Conservation (phyloP, 1,140 invertebrate genomes). For the Acyrthosiphon pisum region DNA sequence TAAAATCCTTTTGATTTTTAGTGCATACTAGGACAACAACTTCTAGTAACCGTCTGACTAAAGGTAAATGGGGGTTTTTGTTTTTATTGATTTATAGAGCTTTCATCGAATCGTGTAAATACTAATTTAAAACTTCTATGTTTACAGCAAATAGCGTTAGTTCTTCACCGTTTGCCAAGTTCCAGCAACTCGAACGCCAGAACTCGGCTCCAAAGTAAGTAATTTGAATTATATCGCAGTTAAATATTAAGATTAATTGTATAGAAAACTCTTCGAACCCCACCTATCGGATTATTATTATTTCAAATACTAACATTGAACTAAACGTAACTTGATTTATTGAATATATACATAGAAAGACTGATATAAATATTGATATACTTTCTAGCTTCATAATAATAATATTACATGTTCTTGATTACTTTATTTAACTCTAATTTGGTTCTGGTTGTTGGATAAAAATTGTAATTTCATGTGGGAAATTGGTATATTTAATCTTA, state of each 20-base stretch:
- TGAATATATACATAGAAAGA: not conserved
- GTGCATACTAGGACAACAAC: conserved; percentile 52
- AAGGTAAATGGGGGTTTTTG: conserved; percentile 31
- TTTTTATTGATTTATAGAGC: not conserved
- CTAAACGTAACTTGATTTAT: not conserved
- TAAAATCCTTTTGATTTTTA: not conserved
- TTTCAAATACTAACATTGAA: conserved; percentile 30
- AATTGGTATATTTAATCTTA: not conserved
- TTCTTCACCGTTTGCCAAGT: conserved; percentile 86
- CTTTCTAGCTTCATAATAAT: conserved; percentile 11
- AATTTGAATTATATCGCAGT: not conserved
- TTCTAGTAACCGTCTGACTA: conserved; percentile 43
- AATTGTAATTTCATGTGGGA: conserved; percentile 30
- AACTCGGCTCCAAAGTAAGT: conserved; percentile 81
- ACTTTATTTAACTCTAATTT: conserved; percentile 44
- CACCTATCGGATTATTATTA: conserved; percentile 36
- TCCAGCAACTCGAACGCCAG: conserved; percentile 86
- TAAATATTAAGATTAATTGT: not conserved
- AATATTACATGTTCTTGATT: conserved; percentile 18
- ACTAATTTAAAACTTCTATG: not conserved
- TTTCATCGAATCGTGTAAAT: not conserved
- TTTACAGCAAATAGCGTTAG: conserved; percentile 60
- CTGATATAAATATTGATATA: not conserved
- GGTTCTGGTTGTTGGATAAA: conserved; percentile 31
- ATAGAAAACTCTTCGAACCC: conserved; percentile 23